Base-by-base conservation (phyloP, 2,113 vertebrate species). In the Condylura cristata region DNA sequence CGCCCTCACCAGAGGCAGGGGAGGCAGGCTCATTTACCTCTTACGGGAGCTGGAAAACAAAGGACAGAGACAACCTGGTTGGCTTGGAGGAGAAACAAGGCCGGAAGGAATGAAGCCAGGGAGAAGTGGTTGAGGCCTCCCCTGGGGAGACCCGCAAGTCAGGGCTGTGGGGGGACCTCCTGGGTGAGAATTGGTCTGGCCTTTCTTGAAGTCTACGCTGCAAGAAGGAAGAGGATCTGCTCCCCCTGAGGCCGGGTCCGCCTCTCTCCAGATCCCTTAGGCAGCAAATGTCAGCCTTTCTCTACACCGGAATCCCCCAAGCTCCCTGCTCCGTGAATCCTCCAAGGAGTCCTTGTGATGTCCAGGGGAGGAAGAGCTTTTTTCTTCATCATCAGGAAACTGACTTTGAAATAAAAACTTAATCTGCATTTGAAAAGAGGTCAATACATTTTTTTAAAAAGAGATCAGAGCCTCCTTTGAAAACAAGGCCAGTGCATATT, bases 391-490 rank as follows among this genome's bases (percentile, higher is more conserved):
- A 37, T 76, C 76, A 32, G 37, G 22, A 76, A 58, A 30, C 5
- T 53, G 70, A 44, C 96, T 94, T 94, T 90, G 89, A 94, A 94
- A 95, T 78, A 58, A 85, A 51, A 74, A 48, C 48, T 28, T 74
- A 32, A 85, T 94, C 74, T 65, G 79, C 82, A 89, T 94, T 91
- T 95, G 91, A 84, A 94, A 94, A 79, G 58, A 75, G 74, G 83
- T 79, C 74, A 61, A 13, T 39, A 16, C 37, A 11, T 30, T 56
- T 93, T 93, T 89, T 90, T 37, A 28, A 44, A 68, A 87, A 66
- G 81, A 94, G 91, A 96, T 93, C 86, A 94, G 86, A 93, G 34
- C 8, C 3, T 39, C 56, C 91, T 96, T 96, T 94, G 96, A 92
- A 80, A 95, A 92, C 63, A 39, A 86, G 86, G 14, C 51, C 39